Conservation (phyloP, 2,797 vertebrate genomes). For the Glossophaga mutica region DNA sequence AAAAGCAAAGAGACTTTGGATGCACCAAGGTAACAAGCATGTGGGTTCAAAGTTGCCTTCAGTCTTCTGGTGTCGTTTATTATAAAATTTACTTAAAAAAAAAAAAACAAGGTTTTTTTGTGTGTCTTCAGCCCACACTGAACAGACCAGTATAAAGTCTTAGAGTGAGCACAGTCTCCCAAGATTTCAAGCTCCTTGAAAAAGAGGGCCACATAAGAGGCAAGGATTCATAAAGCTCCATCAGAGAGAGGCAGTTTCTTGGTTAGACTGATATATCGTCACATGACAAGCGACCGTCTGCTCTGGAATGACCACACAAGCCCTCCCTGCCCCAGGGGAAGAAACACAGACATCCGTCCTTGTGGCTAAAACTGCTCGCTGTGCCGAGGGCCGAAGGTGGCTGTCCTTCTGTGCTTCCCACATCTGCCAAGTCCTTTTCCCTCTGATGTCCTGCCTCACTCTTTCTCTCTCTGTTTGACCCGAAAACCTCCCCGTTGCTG, state of each 20-base stretch:
- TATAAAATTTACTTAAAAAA: background rate
- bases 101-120: background rate
- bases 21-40: background rate
- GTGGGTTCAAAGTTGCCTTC: background rate
- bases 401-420: background rate
- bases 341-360: background rate
- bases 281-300: background rate
- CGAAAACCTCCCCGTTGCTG: background rate
- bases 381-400: background rate
- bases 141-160: conserved; percentile 35
- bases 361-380: background rate
- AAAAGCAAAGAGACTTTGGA: background rate
- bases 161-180: conserved; percentile 44
- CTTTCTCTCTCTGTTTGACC: background rate
- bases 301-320: background rate
- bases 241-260: conserved; percentile 26
- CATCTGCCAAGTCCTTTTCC: no score
- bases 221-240: background rate
- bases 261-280: conserved; percentile 27
- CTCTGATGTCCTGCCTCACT: background rate
- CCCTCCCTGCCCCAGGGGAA: no score
- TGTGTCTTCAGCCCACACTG: background rate
- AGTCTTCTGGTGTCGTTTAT: background rate
- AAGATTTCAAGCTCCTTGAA: conserved; percentile 53
- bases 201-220: background rate